These are phyloP conservation scores for Tiliacea aurago DNA, from an alignment of 2,888 invertebrate species.

Conservation along the genomic window DNA sequence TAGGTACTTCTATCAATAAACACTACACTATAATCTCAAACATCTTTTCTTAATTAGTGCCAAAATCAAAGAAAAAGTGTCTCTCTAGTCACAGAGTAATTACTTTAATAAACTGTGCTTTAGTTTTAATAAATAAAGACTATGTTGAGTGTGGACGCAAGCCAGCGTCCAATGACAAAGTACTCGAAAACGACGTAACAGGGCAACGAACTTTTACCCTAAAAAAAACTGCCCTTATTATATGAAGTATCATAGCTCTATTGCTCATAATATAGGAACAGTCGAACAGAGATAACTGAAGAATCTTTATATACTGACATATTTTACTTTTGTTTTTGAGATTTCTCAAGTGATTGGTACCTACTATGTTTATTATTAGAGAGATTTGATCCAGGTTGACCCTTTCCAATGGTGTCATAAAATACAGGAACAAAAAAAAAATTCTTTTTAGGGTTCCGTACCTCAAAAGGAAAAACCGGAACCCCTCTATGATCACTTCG, in stretches of 20 bases:
- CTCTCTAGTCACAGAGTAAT: no score
- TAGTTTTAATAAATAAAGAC: not conserved
- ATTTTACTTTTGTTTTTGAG: not conserved
- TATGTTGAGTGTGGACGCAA: not conserved
- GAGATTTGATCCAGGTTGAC: no score
- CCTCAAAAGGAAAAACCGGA: no score
- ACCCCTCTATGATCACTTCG: no score
- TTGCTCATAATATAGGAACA: not conserved
- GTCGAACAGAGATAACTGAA: not conserved
- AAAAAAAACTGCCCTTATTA: no score
- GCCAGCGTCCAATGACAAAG: not conserved
- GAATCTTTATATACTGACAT: not conserved
- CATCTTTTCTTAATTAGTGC: not conserved
- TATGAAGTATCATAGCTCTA: not conserved
- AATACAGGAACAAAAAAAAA: no score
- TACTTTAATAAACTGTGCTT: not conserved
- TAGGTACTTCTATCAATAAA: conserved; percentile 69
- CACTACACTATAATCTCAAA: not conserved
- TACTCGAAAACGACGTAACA: no score
- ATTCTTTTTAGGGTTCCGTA: no score
- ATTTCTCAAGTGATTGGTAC: no score
- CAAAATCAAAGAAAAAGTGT: not conserved
- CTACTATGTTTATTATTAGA: no score
- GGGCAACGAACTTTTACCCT: no score
- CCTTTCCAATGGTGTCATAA: no score